Conservation (phyloP, 2,113 vertebrate genomes). For the Otolemur garnettii region DNA sequence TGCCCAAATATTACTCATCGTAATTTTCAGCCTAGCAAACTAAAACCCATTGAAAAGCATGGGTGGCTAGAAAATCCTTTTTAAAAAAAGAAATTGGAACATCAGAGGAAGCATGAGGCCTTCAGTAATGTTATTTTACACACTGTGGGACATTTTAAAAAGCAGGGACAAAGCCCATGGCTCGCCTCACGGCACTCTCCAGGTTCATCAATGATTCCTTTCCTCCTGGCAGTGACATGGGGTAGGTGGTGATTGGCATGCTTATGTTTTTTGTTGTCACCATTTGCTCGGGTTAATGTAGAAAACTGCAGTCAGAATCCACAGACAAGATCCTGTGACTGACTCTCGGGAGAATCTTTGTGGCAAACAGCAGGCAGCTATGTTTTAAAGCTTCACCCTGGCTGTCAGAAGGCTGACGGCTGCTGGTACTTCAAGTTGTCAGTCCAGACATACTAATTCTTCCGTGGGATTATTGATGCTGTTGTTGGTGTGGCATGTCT, state of each 20-base stretch:
- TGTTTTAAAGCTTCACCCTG: background rate
- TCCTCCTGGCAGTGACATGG: background rate
- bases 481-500: background rate
- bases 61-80: background rate
- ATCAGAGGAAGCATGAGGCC: background rate
- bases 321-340: background rate
- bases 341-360: background rate
- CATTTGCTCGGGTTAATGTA: background rate
- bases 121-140: background rate
- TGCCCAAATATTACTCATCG: background rate
- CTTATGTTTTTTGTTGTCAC: background rate
- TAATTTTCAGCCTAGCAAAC: slow-evolving; percentile 17
- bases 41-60: background rate
- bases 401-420: slow-evolving; percentile 34
- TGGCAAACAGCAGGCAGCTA: background rate
- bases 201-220: background rate
- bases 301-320: background rate
- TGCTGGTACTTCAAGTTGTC: background rate
- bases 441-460: background rate
- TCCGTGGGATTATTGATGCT: slow-evolving; percentile 25
- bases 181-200: background rate
- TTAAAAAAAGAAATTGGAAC: background rate
- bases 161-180: background rate
- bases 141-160: background rate
- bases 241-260: background rate